These are phyloP conservation scores for Lasioglossum pauxillum DNA, from an alignment of 2,888 invertebrate genomes.

Conservation along the genomic window DNA sequence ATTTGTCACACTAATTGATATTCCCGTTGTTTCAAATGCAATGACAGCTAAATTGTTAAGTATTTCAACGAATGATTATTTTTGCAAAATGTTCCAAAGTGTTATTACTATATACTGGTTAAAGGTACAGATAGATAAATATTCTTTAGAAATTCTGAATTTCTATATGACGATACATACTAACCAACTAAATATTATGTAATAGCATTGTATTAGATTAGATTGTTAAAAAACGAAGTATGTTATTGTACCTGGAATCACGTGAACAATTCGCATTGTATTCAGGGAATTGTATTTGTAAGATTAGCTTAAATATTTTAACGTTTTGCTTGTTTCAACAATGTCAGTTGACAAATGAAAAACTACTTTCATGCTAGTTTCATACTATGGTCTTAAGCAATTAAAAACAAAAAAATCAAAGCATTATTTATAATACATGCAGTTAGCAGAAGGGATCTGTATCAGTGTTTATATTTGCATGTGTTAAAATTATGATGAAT, in stretches of 20 bases:
- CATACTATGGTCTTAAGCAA: slow-evolving; percentile 47
- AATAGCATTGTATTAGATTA: slow-evolving; percentile 51
- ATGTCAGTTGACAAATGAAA: slow-evolving; percentile 64
- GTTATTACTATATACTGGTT: slow-evolving; percentile 44
- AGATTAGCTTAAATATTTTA: slow-evolving; percentile 43
- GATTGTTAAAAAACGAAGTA: slow-evolving; percentile 45
- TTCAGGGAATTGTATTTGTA: slow-evolving; percentile 54
- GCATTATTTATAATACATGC: slow-evolving; percentile 26
- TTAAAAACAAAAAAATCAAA: neutral
- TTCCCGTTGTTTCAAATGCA: slow-evolving; percentile 16
- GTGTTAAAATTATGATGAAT: slow-evolving; percentile 15
- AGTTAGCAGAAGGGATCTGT: slow-evolving; percentile 32
- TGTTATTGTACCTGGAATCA: slow-evolving; percentile 62
- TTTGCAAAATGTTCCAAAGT: slow-evolving; percentile 46
- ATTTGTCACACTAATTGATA: slow-evolving; percentile 20
- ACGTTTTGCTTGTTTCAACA: slow-evolving; percentile 41
- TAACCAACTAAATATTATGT: slow-evolving; percentile 20
- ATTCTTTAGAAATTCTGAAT: slow-evolving; percentile 49
- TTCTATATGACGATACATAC: slow-evolving; percentile 18
- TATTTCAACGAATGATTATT: slow-evolving; percentile 41
- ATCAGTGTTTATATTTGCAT: slow-evolving; percentile 41
- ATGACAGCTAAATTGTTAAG: slow-evolving; percentile 30
- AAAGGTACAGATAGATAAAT: slow-evolving; percentile 31
- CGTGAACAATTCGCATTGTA: slow-evolving; percentile 42
- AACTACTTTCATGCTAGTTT: slow-evolving; percentile 66